A percentile compares a stretch with the other conserved stretches of the same genome.
phyloP scores from a whole-genome alignment of 2,888 invertebrate genomes.

The Platycheirus rosarum region DNA sequence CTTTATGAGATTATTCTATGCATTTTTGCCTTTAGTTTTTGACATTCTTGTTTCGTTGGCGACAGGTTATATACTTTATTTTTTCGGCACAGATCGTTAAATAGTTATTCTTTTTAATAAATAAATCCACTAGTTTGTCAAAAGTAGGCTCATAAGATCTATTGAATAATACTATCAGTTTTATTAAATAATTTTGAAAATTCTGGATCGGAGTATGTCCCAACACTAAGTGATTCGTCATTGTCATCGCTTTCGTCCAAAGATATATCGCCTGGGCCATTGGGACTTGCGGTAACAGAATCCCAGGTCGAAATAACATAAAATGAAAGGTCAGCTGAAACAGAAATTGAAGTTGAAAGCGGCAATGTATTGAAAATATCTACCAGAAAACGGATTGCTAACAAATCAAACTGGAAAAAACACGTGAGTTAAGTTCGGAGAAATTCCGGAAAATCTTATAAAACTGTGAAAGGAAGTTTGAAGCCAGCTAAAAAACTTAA shows the following conservation, averaged over 20 bases:
- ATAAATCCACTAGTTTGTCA: neutral
- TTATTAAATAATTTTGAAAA: constrained; percentile 5
- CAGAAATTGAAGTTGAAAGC: constrained; percentile 35
- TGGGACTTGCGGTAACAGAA: neutral
- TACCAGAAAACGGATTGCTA: constrained; percentile 29
- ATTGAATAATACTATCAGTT: neutral
- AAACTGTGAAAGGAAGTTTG: constrained; percentile 15
- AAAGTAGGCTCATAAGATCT: neutral
- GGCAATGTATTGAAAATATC: constrained; percentile 32
- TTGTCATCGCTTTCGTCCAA: neutral
- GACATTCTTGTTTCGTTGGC: neutral
- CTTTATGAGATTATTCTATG: neutral
- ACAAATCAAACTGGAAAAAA: constrained; percentile 39
- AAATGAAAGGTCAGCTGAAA: too few species aligned
- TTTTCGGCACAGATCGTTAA: neutral
- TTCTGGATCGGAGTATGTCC: constrained; percentile 9
- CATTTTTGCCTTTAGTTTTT: neutral
- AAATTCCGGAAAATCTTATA: constrained; percentile 24
- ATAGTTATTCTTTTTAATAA: neutral
- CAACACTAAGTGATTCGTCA: neutral
- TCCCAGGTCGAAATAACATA: neutral
- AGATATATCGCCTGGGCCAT: neutral
- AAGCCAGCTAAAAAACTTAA: constrained; percentile 29
- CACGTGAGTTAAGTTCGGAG: constrained; percentile 13
- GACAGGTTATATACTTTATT: neutral